Conservation (phyloP, 2,797 vertebrate genomes). For the Sylvilagus floridanus region DNA sequence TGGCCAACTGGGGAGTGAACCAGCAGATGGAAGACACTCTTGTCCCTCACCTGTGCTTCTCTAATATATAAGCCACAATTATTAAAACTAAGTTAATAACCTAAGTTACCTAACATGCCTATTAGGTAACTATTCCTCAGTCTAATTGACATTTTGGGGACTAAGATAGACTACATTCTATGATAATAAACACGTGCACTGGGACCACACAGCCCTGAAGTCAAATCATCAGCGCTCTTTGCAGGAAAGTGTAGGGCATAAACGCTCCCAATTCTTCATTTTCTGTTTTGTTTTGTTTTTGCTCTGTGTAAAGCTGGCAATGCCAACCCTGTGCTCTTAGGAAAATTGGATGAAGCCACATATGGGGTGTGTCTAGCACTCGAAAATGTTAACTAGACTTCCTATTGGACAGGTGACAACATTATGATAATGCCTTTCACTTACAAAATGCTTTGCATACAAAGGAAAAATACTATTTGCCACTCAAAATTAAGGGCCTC, state of each 20-base stretch:
- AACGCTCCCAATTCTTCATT: not conserved
- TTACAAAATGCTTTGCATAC: not conserved
- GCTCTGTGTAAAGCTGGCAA: not conserved
- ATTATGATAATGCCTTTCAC: not conserved
- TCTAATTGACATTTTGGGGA: not conserved
- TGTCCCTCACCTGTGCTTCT: no score
- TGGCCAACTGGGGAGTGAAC: no score
- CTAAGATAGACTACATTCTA: not conserved
- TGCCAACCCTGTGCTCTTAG: not conserved
- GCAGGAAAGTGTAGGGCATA: not conserved
- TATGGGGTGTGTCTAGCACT: not conserved
- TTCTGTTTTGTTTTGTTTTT: not conserved
- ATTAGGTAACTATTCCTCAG: not conserved
- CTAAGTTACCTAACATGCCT: not conserved
- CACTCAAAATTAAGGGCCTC: not conserved
- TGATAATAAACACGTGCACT: not conserved
- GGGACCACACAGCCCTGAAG: not conserved
- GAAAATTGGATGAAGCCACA: not conserved
- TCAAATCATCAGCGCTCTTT: not conserved
- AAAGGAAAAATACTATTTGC: not conserved
- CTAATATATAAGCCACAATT: not conserved
- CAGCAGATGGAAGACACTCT: no score
- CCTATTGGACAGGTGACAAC: not conserved
- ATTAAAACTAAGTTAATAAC: not conserved
- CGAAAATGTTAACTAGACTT: not conserved